Evolutionary conservation across 1,140 invertebrate species (phyloP), one percentile per base, ranked within the genome.

Genomic region (Zaprionus kolodkinae): DNA sequence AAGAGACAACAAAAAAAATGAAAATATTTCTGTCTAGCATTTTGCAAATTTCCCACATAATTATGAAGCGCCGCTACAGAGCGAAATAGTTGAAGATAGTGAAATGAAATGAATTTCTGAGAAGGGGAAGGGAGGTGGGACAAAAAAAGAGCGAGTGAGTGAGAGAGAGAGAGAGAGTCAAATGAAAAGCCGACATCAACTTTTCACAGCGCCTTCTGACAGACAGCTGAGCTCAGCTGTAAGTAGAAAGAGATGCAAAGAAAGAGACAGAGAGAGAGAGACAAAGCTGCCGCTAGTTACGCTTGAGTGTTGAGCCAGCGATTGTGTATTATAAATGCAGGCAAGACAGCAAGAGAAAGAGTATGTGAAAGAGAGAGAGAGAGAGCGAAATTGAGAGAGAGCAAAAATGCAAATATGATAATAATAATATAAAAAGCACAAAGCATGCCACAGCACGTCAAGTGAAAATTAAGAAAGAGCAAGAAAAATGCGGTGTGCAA

Each of bases 41-140:
- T 89, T 88, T 89, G 71, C 65, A 64, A 85, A 81, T 85, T 89
- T 88, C 85, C 72, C 85, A 88, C 85, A 88, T 89, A 88, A 88
- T 89, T 88, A 85, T 81, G 65, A 84, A 87, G 81, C 78, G 81
- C 81, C 77, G 81, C 81, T 72, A 55, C 15, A 52, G 43, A 64
- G 66, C 30, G 38, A 63, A 33, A 59, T 52, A 61, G 54, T 15
- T 27, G 17, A 45, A 57, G 36, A 40, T 66, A 33, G 48, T 25
- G 36, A 50, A 68, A 73, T 61, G 21, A 59, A 67, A 67, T 60
- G 27, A 17, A 35, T 13, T 21, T 2, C 30, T 40, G 63, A 17
- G 45, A 50, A 50, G 11, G 61, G 55, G 17, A 38, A n/a, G n/a
- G n/a, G n/a, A n/a, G n/a, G n/a, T n/a, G 12, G 17, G 30, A 40